Evolutionary conservation across 2,888 invertebrate genomes (phyloP), one percentile per base, ranked within the genome.

Genomic region (Monopis laevigella): DNA sequence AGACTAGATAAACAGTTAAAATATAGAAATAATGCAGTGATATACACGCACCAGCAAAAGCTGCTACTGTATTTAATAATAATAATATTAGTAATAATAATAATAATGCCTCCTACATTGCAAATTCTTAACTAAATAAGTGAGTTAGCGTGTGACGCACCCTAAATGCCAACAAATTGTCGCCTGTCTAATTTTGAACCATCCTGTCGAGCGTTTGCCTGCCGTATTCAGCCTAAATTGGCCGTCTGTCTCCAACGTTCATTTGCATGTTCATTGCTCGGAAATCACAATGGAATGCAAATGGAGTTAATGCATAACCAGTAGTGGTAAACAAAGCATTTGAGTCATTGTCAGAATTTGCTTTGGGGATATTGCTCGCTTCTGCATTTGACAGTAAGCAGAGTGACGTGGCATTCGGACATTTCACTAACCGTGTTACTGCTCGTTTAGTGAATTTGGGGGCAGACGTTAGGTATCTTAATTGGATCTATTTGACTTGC

Each of bases 111-210:
- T n/a, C n/a, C n/a, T n/a, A n/a, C n/a, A n/a, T n/a, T n/a, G n/a
- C n/a, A n/a, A n/a, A n/a, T n/a, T n/a, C n/a, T n/a, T n/a, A n/a
- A n/a, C 29, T 7, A 29, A 29, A 29, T 29, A 12, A 29, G 29
- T 13, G 4, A 29, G 29, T 29, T 13, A 29, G 17, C 32, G 32
- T 10, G 17, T 32, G 32, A 32, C 32, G 17, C 16, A 32, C 36
- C 36, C 36, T 21, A 36, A 36, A 36, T 21, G 36, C 2, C 16
- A 12, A 5, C 16, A 36, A 36, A 36, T 21, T 36, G 36, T 36
- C 36, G 36, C 36, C 13, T 19, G 21, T 36, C 21, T 36, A 36
- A 36, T 36, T 36, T 36, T 36, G 21, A 36, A 32, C 32, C 32
- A 32, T 32, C 32, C 32, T 17, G 32, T 17, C 32, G 32, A 32